Evolutionary conservation across 2,888 invertebrate genomes (phyloP), one percentile per base, ranked within the genome.

Genomic region (Polyploca ridens): DNA sequence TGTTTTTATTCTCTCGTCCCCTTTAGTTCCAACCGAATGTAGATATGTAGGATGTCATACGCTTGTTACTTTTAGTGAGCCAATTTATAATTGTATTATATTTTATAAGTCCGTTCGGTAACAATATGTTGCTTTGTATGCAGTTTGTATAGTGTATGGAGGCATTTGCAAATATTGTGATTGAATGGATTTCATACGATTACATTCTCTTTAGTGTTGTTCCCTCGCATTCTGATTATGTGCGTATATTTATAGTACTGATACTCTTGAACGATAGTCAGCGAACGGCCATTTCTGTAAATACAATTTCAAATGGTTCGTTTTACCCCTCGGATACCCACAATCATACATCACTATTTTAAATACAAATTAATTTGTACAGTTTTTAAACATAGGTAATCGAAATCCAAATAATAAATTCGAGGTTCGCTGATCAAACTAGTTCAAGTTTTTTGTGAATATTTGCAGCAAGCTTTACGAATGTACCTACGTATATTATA

Each of bases 21-120:
- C 83, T 79, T 76, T 91, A 91, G 92, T 89, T 90, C 90, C 90
- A 90, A 89, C 90, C 86, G 90, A 89, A 83, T 87, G 91, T 93
- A 93, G 93, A 87, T 88, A 83, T 85, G 84, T 94, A 93, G 93
- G 90, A 89, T 90, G 85, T 91, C 88, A 93, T 94, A 93, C 94
- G 94, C 94, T 94, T 94, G 90, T 93, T 27, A 93, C 81, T 91
- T 87, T 93, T 93, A 93, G 93, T 92, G 87, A 93, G 87, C 92
- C 90, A 87, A 87, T 88, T 81, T 83, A 77, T 83, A 87, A 86
- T 88, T 93, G 90, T 93, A 90, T 90, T 91, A 90, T 90, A 90
- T 81, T 88, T 83, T 71, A 84, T 88, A 86, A 83, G 82, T 87
- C 85, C 80, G 84, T 86, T 90, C 88, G 83, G 83, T 87, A 83